phyloP scores from a whole-genome alignment of 2,888 invertebrate species.

The Margaritifera margaritifera region DNA sequence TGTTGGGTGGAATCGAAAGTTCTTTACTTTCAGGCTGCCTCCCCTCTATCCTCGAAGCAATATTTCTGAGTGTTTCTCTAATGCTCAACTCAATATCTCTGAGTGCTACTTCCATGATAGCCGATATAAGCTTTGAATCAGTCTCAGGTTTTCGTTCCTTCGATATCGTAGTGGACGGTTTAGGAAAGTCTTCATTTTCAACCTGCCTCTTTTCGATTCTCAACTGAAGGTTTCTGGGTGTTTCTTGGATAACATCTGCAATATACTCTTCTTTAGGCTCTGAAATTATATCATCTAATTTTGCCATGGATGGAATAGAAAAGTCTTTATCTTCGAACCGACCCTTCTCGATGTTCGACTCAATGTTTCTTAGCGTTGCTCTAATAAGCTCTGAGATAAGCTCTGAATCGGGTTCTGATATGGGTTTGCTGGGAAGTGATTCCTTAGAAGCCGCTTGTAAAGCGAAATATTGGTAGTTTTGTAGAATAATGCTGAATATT shows the following conservation, averaged over 20 bases:
- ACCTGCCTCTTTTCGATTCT: no score
- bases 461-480: slow-evolving; percentile 31
- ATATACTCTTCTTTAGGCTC: no score
- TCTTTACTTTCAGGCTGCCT: no score
- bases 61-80: slow-evolving; percentile 24
- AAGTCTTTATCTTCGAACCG: slow-evolving; percentile 25
- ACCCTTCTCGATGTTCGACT: slow-evolving; percentile 39
- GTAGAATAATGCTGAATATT: slow-evolving; percentile 42
- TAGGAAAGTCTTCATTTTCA: no score
- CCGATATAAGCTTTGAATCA: no score
- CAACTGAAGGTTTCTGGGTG: no score
- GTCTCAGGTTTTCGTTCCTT: no score
- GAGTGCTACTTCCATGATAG: no score
- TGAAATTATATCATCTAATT: slow-evolving; percentile 10
- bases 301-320: slow-evolving; percentile 29
- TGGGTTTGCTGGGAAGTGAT: no score
- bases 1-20: no score
- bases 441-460: neutral
- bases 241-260: no score
- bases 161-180: no score
- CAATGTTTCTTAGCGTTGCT: slow-evolving; percentile 40
- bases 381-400: slow-evolving; percentile 34
- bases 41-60: neutral
- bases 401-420: slow-evolving; percentile 9
- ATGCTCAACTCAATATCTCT: slow-evolving; percentile 14